Evolutionary conservation across 2,888 invertebrate species (phyloP).

Genomic region (Hyposoter dolosus): DNA sequence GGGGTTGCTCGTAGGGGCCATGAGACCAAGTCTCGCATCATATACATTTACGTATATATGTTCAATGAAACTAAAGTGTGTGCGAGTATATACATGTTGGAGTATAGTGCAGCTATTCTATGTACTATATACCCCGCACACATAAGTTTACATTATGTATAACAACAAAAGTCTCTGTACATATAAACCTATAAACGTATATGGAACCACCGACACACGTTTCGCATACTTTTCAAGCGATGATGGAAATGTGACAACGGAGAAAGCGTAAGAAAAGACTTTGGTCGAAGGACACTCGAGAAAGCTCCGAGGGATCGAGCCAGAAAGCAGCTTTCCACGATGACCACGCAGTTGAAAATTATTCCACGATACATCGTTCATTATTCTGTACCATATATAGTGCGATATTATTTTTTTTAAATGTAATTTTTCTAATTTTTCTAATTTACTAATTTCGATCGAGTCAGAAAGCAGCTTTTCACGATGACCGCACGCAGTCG

Average conservation of each 20-base stretch:
- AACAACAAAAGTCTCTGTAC: constrained; percentile 21
- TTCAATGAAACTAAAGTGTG: neutral
- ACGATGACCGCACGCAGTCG: neutral
- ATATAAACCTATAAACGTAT: neutral
- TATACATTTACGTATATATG: constrained; percentile 1
- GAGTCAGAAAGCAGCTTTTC: neutral
- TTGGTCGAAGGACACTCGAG: neutral
- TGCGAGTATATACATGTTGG: constrained; percentile 14
- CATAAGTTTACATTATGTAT: constrained; percentile 23
- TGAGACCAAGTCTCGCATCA: constrained; percentile 37
- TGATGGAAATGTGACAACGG: constrained; percentile 34
- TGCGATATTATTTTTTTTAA: neutral
- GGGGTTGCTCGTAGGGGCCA: constrained; percentile 79
- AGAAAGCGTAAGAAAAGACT: constrained; percentile 9
- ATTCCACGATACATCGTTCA: neutral
- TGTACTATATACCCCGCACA: constrained; percentile 16
- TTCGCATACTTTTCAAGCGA: constrained; percentile 10
- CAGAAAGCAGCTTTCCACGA: neutral
- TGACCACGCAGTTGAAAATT: neutral
- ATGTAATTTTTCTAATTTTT: too few species aligned
- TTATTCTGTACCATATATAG: neutral
- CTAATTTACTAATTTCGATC: too few species aligned
- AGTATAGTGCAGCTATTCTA: constrained; percentile 22
- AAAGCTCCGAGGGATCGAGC: neutral
- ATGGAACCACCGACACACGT: neutral